Conservation (phyloP, 2,888 invertebrate genomes). For the Leptopterna dolabrata region DNA sequence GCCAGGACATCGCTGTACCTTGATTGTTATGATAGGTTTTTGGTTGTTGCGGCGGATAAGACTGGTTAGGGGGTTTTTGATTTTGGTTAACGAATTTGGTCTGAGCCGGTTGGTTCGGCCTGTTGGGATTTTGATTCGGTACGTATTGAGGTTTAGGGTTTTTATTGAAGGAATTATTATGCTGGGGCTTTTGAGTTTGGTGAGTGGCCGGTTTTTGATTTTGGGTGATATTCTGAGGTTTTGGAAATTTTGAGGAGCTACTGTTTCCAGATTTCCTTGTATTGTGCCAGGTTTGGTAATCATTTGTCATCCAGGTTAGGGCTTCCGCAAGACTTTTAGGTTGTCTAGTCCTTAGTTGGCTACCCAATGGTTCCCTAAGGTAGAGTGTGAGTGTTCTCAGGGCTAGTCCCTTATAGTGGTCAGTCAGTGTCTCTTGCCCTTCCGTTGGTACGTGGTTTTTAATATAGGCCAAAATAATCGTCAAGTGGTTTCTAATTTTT, state of each 20-base stretch:
- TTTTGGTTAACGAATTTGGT: too few relatives aligned
- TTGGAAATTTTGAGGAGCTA: background rate
- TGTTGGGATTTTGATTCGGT: background rate
- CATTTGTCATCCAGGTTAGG: too few relatives aligned
- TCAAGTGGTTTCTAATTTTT: background rate
- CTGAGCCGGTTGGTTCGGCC: background rate
- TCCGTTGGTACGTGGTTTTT: background rate
- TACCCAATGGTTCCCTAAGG: too few relatives aligned
- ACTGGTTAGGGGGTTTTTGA: background rate
- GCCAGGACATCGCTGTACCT: too few relatives aligned
- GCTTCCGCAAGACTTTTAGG: too few relatives aligned
- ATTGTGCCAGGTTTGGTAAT: too few relatives aligned
- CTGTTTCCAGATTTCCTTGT: background rate
- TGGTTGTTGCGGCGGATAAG: background rate
- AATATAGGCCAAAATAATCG: too few relatives aligned
- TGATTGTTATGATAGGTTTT: background rate
- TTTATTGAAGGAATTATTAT: too few relatives aligned
- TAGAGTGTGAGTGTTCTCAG: background rate
- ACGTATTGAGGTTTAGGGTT: background rate
- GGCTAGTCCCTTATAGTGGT: background rate
- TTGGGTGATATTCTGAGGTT: background rate
- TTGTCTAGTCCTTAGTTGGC: background rate
- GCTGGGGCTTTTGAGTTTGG: background rate
- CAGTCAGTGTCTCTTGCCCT: background rate
- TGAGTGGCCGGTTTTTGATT: too few relatives aligned